Evolutionary conservation across 2,113 vertebrate genomes (phyloP).

Genomic region (Grallaria varia): DNA sequence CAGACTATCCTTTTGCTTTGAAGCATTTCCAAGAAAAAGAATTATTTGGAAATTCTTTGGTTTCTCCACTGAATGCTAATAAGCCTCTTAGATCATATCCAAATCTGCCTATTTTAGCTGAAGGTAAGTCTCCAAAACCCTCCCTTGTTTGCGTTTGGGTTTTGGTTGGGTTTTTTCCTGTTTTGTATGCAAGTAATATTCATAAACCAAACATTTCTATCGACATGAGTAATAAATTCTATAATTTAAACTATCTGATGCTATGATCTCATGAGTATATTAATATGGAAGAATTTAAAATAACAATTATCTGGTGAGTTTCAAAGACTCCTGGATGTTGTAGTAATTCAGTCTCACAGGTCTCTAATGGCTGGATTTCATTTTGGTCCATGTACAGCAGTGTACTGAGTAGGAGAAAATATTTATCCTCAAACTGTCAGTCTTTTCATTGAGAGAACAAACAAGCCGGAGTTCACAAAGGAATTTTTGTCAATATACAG

Average conservation of each 20-base stretch:
- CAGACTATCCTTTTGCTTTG: not conserved
- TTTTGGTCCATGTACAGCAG: not conserved
- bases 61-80: not conserved
- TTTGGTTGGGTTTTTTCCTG: not conserved
- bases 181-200: not conserved
- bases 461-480: not conserved
- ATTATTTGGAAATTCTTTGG: not conserved
- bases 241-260: not conserved
- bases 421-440: not conserved
- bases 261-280: not conserved
- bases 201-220: not conserved
- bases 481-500: not conserved
- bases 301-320: not conserved
- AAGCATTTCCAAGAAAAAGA: not conserved
- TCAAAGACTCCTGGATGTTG: not conserved
- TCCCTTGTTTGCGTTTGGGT: not conserved
- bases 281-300: not conserved
- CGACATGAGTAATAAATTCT: not conserved
- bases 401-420: not conserved
- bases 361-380: not conserved
- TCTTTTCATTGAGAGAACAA: not conserved
- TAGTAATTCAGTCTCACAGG: not conserved
- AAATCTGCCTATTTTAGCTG: not conserved
- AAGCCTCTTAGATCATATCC: not conserved
- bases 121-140: not conserved